Base-by-base conservation (phyloP, 2,113 vertebrate species). In the Uria lomvia region DNA sequence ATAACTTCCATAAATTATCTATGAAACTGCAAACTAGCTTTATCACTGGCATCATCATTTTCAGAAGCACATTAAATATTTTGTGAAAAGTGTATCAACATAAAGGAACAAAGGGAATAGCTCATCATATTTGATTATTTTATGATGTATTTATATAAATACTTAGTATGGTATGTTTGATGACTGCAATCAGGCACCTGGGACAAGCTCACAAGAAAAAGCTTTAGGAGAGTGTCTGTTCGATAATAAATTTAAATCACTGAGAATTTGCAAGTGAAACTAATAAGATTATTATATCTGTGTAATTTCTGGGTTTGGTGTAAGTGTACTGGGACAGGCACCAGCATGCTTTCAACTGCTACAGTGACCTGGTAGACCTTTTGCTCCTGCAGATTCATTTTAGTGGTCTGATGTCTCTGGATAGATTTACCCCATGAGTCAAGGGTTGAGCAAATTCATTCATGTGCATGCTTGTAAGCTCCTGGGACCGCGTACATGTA, bases 1-100 rank as follows among this genome's bases (percentile, higher is more conserved):
- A 97, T 96, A 98, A 95, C 96, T 97, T 98, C 97, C 98, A 98
- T 98, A 98, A 97, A 98, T 97, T 98, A 97, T 97, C 97, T 97
- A 98, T 98, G 97, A 97, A 98, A 97, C 96, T 98, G 97, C 97
- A 98, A 98, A 97, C 95, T 97, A 95, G 97, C 92, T 98, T 97
- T 98, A 97, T 98, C 97, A 98, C 97, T 98, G 96, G 96, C 97
- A 97, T 98, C 91, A 74, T 96, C 96, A 96, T 98, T 97, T 97
- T 98, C 91, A 98, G 97, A 97, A 98, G 97, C 97, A 97, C 97
- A 97, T 98, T 98, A 98, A 98, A 98, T 97, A 97, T 98, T 98
- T 98, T 97, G 95, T 96, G 95, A 94, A 96, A 95, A 97, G 95
- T 92, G 88, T 88, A 97, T 97, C 94, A 97, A 96, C 95, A 96